Base-by-base conservation (phyloP, 2,113 vertebrate species). In the Sturnus vulgaris region DNA sequence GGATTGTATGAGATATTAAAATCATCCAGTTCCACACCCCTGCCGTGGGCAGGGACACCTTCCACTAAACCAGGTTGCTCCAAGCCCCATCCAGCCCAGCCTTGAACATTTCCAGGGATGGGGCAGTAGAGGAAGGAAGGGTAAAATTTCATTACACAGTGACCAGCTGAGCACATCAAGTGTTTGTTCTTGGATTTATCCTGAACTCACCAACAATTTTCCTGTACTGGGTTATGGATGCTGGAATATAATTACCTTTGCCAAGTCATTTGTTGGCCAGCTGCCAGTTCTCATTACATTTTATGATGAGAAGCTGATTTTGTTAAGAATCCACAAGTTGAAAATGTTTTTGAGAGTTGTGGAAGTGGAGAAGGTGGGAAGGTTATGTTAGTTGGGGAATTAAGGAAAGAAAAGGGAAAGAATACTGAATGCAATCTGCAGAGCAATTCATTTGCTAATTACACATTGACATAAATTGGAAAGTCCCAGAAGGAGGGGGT, bases 371-470 rank as follows among this genome's bases (percentile, higher is more conserved):
- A 4, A 14, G 33, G 11, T 14, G 21, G 44, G 23, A 12, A 24
- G 47, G 84, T 53, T 84, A 18, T 13, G 50, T 61, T 85, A 30
- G 37, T 7, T 86, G 47, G 5, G 28, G 68, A 92, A 63, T 83
- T 91, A 46, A 64, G 40, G 31, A 35, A 63, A 75, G 24, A 39
- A 66, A 85, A 76, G 40, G 44, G 35, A 88, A 69, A 83, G 82
- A 95, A 55, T 28, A 35, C 60, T 80, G 92, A 88, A 88, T 88
- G 76, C 61, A 75, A 68, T 94, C 93, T 92, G 15, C 76, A 57
- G 90, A 57, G 90, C 92, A 75, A 96, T 96, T 97, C 93, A 95
- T 92, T 96, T 97, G 93, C 93, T 97, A 93, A 90, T 96, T 95
- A 90, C 77, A 72, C 86, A 78, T 82, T 92, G 92, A 92, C 92